Percentiles rank a stretch among this genome's conserved stretches.
Evolutionary conservation across 2,113 vertebrate genomes (phyloP).

Genomic region (Pseudonaja textilis): DNA sequence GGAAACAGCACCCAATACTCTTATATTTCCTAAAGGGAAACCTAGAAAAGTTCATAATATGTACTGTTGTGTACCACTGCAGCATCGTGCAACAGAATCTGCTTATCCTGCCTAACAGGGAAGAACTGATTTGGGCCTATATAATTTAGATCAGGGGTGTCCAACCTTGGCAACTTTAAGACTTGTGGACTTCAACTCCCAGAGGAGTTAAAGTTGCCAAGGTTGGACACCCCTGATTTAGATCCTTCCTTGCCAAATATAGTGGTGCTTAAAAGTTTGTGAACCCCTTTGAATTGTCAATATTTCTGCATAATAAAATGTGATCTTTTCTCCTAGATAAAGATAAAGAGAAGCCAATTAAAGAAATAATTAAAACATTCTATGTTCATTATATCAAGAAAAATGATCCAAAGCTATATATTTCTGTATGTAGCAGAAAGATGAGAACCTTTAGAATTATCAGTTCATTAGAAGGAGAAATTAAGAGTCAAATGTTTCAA

Average conservation of each 20-base stretch:
- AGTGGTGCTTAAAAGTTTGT: not conserved
- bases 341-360: not conserved
- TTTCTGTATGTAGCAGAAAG: not conserved
- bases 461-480: not conserved
- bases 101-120: no score
- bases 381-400: not conserved
- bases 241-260: not conserved
- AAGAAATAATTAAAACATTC: not conserved
- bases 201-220: no score
- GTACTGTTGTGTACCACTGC: not conserved
- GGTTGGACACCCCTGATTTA: no score
- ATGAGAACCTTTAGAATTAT: not conserved
- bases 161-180: no score
- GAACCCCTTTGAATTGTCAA: not conserved
- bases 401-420: not conserved
- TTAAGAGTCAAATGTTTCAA: not conserved
- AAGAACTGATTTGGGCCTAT: not conserved
- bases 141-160: not conserved
- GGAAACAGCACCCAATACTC: not conserved
- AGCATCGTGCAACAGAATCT: not conserved
- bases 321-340: not conserved
- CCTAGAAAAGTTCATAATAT: not conserved
- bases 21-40: not conserved
- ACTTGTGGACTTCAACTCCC: no score
- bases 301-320: not conserved